Base-by-base conservation (phyloP, 2,113 vertebrate genomes). In the Platichthys flesus region DNA sequence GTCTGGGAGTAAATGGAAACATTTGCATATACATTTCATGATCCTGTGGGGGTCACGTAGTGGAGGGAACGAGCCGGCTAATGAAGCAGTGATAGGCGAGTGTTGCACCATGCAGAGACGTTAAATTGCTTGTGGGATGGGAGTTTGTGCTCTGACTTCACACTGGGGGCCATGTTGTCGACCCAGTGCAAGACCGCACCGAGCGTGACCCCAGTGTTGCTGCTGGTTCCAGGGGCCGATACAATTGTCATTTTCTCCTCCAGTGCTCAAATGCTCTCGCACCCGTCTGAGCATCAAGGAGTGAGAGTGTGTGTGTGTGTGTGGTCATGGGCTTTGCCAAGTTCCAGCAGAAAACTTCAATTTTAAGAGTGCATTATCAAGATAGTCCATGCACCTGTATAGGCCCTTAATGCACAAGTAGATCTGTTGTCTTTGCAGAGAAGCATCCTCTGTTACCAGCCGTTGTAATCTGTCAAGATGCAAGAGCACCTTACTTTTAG, bases 101-200 rank as follows among this genome's bases (percentile, higher is more conserved):
- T 61, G 83, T 26, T 77, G 83, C 79, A 67, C 72, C 89, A 86
- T 70, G 90, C 88, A 65, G 90, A 76, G 88, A 86, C 69, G 31
- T 69, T 76, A 88, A 87, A 92, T 91, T 89, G 88, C 70, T 86
- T 91, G 73, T 88, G 72, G 71, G 71, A 75, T 62, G 71, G 77
- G 67, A 81, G 83, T 76, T 15, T 18, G 8, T 49, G 20, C 67
- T 31, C 31, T 75, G 84, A 81, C 71, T 59, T 79, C 57, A 69
- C 61, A 74, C 71, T 51, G 63, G 76, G 71, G 26, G 31, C 16
- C 28, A 37, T 26, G 2, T 9, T 10, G 9, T 9, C 40, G 40
- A 21, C 52, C n/a, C n/a, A 4, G 20, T 23, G 55, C 55, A 26
- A 5, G 23, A 15, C 21, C 0, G 6, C 51, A n/a, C 51, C 18